Percentiles rank a stretch among this genome's conserved stretches.
These are phyloP conservation scores for Pollenia angustigena DNA, from an alignment of 2,888 invertebrate genomes.

Conservation along the genomic window DNA sequence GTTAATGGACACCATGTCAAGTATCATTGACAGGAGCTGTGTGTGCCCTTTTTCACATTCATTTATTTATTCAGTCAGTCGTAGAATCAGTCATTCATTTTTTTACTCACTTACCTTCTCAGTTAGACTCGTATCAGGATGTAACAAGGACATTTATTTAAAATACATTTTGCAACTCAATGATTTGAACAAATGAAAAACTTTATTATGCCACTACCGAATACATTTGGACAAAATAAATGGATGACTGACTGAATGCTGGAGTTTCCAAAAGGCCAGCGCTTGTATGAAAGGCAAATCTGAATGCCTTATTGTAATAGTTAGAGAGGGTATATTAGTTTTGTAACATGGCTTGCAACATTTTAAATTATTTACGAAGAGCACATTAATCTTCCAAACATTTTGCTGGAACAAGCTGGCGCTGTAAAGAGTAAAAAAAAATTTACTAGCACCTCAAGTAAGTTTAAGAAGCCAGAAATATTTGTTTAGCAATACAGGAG, in stretches of 20 bases:
- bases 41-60: constrained; percentile 57
- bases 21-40: constrained; percentile 72
- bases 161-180: constrained; percentile 56
- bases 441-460: no score
- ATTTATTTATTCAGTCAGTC: constrained; percentile 45
- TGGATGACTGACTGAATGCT: constrained; percentile 10
- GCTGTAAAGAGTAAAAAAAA: no score
- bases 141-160: constrained; percentile 26
- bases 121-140: constrained; percentile 9
- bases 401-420: no score
- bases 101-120: constrained; percentile 39
- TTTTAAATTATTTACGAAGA: background rate
- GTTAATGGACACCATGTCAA: constrained; percentile 74
- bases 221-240: constrained; percentile 6
- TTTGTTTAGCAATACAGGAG: no score
- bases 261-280: background rate
- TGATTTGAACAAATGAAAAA: constrained; percentile 58
- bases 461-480: no score
- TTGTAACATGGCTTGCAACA: background rate
- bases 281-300: background rate
- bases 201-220: constrained; percentile 46
- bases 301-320: background rate
- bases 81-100: constrained; percentile 39
- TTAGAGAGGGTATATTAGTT: background rate
- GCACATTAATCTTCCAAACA: background rate